These are phyloP conservation scores for Limnothrissa miodon DNA, from an alignment of 2,113 vertebrate species.

Conservation along the genomic window DNA sequence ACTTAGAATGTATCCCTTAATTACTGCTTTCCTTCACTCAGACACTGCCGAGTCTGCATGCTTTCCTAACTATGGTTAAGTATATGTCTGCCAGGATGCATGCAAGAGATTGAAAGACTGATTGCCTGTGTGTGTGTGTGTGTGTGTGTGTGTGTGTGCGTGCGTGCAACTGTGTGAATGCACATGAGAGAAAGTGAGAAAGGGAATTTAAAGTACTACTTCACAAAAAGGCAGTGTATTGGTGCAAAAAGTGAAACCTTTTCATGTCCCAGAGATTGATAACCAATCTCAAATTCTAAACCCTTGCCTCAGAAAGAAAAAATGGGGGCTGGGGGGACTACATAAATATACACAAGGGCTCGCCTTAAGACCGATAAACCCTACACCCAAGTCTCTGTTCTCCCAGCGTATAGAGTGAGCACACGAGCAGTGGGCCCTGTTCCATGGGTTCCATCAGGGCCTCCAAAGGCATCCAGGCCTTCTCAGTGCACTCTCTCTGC, in stretches of 20 bases:
- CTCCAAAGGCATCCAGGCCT: neutral
- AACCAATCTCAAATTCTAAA: slow-evolving; percentile 2
- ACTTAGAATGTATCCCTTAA: slow-evolving; percentile 51
- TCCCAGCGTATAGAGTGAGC: neutral
- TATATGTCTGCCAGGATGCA: neutral
- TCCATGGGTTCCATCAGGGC: slow-evolving; percentile 12
- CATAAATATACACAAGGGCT: neutral
- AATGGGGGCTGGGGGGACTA: neutral
- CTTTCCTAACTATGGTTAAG: slow-evolving; percentile 34
- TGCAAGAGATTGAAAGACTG: neutral
- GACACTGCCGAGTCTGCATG: slow-evolving; percentile 31
- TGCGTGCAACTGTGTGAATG: neutral
- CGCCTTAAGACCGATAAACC: neutral
- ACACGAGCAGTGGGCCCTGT: neutral
- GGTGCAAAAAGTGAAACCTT: neutral
- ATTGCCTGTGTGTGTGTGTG: neutral
- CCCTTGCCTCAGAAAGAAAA: neutral
- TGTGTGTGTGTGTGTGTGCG: neutral
- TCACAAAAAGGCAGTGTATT: neutral
- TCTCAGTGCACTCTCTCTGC: slow-evolving; percentile 26
- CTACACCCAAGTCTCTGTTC: neutral
- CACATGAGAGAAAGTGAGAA: neutral
- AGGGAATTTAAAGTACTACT: neutral
- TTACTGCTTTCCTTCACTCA: slow-evolving; percentile 39
- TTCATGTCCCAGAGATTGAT: neutral